These are phyloP conservation scores for Nettapus auritus DNA, from an alignment of 2,113 vertebrate genomes.

Conservation along the genomic window DNA sequence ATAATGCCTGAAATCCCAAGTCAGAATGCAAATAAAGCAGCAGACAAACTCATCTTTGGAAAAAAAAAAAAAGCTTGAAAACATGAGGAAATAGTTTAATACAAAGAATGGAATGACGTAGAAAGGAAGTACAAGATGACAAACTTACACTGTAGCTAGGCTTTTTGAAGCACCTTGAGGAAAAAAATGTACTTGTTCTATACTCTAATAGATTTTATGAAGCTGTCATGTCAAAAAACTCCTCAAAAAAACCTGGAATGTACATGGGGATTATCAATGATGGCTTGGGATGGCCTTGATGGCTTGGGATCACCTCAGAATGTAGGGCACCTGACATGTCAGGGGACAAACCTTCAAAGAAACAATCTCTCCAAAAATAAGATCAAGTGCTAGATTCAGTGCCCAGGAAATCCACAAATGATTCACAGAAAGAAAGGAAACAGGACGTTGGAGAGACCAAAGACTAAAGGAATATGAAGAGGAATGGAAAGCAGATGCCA, in stretches of 20 bases:
- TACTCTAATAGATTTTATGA: not conserved
- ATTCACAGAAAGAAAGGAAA: not conserved
- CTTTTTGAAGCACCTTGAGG: not conserved
- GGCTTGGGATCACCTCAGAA: not conserved
- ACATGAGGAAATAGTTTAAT: not conserved
- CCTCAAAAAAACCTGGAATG: not conserved
- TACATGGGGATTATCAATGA: not conserved
- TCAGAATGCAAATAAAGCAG: not conserved
- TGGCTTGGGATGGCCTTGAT: not conserved
- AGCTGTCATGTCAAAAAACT: not conserved
- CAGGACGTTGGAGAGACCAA: not conserved
- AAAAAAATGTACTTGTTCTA: not conserved
- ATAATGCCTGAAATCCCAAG: conserved; percentile 81
- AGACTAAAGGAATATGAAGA: not conserved
- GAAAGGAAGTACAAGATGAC: not conserved
- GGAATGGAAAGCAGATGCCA: not conserved
- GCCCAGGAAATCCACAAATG: not conserved
- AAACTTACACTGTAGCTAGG: not conserved
- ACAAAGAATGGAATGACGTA: not conserved
- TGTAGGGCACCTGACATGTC: not conserved
- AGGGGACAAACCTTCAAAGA: not conserved
- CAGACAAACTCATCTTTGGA: not conserved
- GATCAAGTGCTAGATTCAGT: not conserved
- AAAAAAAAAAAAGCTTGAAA: not conserved
- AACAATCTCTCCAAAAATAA: not conserved